phyloP scores from a whole-genome alignment of 2,888 invertebrate species.

The Rhagophthalmus giganteus region DNA sequence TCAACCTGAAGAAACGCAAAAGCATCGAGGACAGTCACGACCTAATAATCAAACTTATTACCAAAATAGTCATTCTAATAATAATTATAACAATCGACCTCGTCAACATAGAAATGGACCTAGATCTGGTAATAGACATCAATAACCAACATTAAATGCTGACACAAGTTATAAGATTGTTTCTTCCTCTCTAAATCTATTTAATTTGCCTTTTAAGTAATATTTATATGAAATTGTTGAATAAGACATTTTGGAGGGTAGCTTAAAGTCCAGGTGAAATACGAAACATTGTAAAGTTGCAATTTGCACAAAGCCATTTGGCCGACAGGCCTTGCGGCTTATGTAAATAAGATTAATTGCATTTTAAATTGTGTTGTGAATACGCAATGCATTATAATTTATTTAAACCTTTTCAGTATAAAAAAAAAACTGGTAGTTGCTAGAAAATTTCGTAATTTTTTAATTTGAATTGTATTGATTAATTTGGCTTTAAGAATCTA shows the following conservation, averaged over 20 bases:
- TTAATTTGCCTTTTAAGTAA: not conserved
- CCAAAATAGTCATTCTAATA: constrained; percentile 45
- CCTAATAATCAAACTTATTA: constrained; percentile 47
- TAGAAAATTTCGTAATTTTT: constrained; percentile 27
- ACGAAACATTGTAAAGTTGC: constrained; percentile 1
- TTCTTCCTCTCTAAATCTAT: not conserved
- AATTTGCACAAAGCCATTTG: constrained; percentile 8
- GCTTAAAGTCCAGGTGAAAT: constrained; percentile 3
- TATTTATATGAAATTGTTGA: not conserved
- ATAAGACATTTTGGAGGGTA: constrained; percentile 3
- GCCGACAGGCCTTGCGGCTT: constrained; percentile 3
- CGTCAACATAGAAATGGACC: constrained; percentile 46
- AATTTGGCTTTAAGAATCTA: constrained; percentile 31
- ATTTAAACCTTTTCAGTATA: constrained; percentile 35
- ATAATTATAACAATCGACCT: constrained; percentile 40
- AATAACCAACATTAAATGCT: constrained; percentile 19
- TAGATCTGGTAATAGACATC: constrained; percentile 31
- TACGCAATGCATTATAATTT: constrained; percentile 22
- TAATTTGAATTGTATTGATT: constrained; percentile 29
- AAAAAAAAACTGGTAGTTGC: constrained; percentile 22
- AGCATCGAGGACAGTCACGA: constrained; percentile 38
- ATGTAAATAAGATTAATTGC: constrained; percentile 20
- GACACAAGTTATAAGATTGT: constrained; percentile 11
- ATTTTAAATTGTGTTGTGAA: constrained; percentile 18
- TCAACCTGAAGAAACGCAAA: constrained; percentile 46